Evolutionary conservation across 1,140 invertebrate genomes (phyloP), one percentile per base, ranked within the genome.

Genomic region (Drosophila triauraria): DNA sequence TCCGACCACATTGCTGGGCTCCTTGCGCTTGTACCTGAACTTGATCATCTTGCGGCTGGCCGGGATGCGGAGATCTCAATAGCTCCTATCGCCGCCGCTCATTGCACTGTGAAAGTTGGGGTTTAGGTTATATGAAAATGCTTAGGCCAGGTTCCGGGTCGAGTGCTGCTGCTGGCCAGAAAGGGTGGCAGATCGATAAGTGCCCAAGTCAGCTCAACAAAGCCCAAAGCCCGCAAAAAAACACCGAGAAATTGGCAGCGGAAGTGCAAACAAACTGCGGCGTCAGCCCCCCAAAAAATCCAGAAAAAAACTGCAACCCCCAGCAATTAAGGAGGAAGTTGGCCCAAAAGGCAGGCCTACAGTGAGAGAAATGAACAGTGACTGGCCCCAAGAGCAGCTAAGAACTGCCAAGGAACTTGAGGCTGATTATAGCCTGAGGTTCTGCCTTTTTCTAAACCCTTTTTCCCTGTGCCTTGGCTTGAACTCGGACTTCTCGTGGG

Each of bases 11-110:
- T 84, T 91, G 53, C 50, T 82, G 57, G 93, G 68, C 76, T 95
- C 94, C 78, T 95, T 95, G 43, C 94, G 94, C 68, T 95, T 95
- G 77, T 95, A 95, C 51, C 94, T 94, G 93, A 95, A 95, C 92
- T 95, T 95, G 65, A 95, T 95, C 94, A 95, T 95, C 79, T 93
- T 93, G 2, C 5, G 23, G 20, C 13, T 38, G 63, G 63, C 10
- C 54, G 15, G 12, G 20, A 25, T 48, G 13, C 15, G 20, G 6
- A 5, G 7, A 13, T 54, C 51, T 35, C 48, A 67, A 13, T 23
- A 3, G 8, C n/a, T 38, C n/a, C 15, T 62, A 27, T 13, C 50
- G 9, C 13, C 25, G 9, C 25, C 51, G 20, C 13, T 25, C 62
- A 65, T 65, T 3, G 6, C 62, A 62, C 62, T 65, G 62, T 65